Evolutionary conservation across 2,888 invertebrate species (phyloP).

Genomic region (Temnothorax ravouxi): DNA sequence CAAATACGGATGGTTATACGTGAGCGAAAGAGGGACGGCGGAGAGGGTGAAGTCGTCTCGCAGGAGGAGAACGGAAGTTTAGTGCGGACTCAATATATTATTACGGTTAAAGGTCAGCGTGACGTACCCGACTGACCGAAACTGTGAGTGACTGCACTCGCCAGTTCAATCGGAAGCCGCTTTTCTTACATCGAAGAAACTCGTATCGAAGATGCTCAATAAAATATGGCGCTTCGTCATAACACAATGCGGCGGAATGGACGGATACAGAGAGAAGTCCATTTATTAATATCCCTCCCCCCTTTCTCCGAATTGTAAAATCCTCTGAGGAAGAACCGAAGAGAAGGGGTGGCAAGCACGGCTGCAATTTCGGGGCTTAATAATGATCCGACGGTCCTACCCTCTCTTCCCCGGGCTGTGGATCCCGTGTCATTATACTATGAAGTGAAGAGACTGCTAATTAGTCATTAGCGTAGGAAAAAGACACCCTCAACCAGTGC

Average conservation of each 20-base stretch:
- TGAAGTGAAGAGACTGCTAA: conserved; percentile 85
- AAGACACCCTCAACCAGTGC: conserved; percentile 83
- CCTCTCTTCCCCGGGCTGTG: conserved; percentile 54
- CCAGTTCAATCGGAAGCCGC: conserved; percentile 33
- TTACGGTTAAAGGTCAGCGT: conserved; percentile 65
- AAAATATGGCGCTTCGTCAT: conserved; percentile 38
- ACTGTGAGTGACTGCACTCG: conserved; percentile 52
- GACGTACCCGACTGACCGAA: conserved; percentile 65
- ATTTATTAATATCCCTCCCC: conserved; percentile 16
- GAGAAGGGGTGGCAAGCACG: conserved; percentile 49
- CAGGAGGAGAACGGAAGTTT: conserved; percentile 57
- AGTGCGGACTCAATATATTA: conserved; percentile 78
- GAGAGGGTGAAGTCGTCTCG: conserved; percentile 48
- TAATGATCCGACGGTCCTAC: conserved; percentile 77
- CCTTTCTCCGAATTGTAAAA: neutral
- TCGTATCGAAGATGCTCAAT: conserved; percentile 45
- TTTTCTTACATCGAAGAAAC: conserved; percentile 33
- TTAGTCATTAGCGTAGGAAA: conserved; percentile 86
- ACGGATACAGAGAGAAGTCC: conserved; percentile 41
- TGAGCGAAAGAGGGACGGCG: conserved; percentile 52
- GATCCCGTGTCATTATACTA: conserved; percentile 84
- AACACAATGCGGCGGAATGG: conserved; percentile 10
- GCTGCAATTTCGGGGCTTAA: conserved; percentile 81
- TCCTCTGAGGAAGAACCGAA: neutral
- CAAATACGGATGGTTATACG: conserved; percentile 29